A percentile compares a stretch with the other conserved stretches of the same genome.
Evolutionary conservation across 2,888 invertebrate genomes (phyloP).

Genomic region (Odontocolon sp.): DNA sequence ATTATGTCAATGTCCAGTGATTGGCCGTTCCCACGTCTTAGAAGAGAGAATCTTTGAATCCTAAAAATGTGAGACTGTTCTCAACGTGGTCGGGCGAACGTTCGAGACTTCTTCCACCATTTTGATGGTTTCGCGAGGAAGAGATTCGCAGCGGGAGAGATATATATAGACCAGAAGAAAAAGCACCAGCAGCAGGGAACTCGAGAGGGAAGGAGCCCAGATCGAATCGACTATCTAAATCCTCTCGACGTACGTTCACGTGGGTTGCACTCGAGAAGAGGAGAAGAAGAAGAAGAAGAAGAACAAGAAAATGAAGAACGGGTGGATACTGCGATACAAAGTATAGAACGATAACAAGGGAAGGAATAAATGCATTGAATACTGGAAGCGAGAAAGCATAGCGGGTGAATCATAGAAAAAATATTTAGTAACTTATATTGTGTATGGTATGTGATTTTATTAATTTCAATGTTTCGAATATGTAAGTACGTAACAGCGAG

Average conservation of each 20-base stretch:
- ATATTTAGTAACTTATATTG: too few relatives aligned
- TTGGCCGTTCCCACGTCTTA: constrained; percentile 28
- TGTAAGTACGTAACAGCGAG: too few relatives aligned
- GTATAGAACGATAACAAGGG: neutral
- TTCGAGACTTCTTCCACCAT: constrained; percentile 55
- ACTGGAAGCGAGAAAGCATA: neutral
- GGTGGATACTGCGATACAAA: neutral
- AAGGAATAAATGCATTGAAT: too few relatives aligned
- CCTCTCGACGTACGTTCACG: constrained; percentile 42
- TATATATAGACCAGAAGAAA: constrained; percentile 42
- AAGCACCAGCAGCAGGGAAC: constrained; percentile 16
- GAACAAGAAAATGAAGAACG: constrained; percentile 27
- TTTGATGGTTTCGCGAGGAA: constrained; percentile 43
- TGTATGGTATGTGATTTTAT: too few relatives aligned
- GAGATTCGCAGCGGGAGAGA: constrained; percentile 62
- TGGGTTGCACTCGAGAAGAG: constrained; percentile 24
- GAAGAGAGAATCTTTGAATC: constrained; percentile 49
- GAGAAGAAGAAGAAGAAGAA: constrained; percentile 29
- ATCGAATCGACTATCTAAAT: constrained; percentile 64
- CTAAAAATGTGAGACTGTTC: constrained; percentile 56
- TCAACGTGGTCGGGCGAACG: constrained; percentile 20
- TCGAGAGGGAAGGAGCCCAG: constrained; percentile 42
- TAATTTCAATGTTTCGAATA: too few relatives aligned
- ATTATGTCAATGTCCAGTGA: too few relatives aligned
- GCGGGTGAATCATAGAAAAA: too few relatives aligned